These are phyloP conservation scores for Thalpophila matura DNA, from an alignment of 2,888 invertebrate genomes.

Conservation along the genomic window DNA sequence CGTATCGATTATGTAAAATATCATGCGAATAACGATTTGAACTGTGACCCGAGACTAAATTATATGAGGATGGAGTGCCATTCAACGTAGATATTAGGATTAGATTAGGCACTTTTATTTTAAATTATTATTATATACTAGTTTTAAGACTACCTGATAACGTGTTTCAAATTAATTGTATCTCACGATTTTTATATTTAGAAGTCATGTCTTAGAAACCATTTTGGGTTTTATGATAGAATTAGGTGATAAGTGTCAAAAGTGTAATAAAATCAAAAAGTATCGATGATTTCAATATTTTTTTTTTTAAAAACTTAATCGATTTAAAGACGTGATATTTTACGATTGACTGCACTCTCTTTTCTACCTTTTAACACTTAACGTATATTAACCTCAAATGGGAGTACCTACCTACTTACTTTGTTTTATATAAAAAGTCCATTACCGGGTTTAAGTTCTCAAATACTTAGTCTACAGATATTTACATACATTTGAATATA, in stretches of 20 bases:
- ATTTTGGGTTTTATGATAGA: conserved; percentile 34
- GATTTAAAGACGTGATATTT: conserved; percentile 4
- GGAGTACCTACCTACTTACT: conserved; percentile 19
- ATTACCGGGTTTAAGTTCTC: conserved; percentile 45
- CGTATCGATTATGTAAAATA: conserved; percentile 28
- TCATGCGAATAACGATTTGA: conserved; percentile 26
- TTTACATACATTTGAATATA: conserved; percentile 50
- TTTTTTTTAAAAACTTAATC: background rate
- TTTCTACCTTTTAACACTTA: conserved; percentile 38
- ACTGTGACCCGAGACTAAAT: conserved; percentile 34
- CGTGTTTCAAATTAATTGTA: conserved; percentile 19
- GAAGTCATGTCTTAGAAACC: conserved; percentile 24
- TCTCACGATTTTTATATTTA: conserved; percentile 29
- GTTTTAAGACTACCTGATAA: conserved; percentile 29
- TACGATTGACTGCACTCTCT: conserved; percentile 27
- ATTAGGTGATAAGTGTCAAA: conserved; percentile 27
- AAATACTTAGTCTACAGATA: conserved; percentile 28
- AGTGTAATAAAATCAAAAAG: conserved; percentile 18
- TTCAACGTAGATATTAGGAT: conserved; percentile 29
- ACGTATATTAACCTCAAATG: conserved; percentile 22
- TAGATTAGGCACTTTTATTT: conserved; percentile 33
- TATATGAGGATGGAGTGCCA: conserved; percentile 13
- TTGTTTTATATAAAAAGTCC: conserved; percentile 31
- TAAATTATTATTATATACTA: conserved; percentile 26
- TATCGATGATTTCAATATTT: conserved; percentile 20